Base-by-base conservation (phyloP, 1,140 invertebrate genomes). In the Ceratina australensis region DNA sequence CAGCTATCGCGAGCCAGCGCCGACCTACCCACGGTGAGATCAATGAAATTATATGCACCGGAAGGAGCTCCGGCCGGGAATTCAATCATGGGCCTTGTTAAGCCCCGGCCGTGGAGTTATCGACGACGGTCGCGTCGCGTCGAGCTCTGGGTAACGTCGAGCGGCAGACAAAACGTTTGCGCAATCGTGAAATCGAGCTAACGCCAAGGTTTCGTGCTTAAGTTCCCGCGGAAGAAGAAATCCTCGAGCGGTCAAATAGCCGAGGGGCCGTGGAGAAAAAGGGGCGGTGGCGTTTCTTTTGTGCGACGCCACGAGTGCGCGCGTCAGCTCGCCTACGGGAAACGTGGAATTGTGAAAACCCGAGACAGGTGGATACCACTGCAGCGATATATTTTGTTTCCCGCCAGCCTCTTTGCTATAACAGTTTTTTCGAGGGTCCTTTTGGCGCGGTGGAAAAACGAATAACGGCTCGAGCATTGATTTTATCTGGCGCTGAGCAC, bases 211-310 rank as follows among this genome's bases (percentile, higher is more conserved):
- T 56, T 78, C 73, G 78, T 77, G 74, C 67, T 71, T 4, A 71
- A 77, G 74, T 47, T 77, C 15, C 33, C 57, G 10, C 33, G 71
- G 59, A 76, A 49, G 59, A 76, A 49, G 75, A 77, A 77, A 69
- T 79, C 57, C 76, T 76, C 66, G 63, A 77, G 66, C 61, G 78
- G 78, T 80, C 78, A 64, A 80, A 64, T 13, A 72, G 49, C 63
- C 18, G 47, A n/a, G 52, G 57, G 18, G 54, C 20, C n/a, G 28
- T n/a, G n/a, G 16, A 18, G 28, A 1, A 1, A 24, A 33, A n/a
- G 13, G 10, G 13, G 24, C 18, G 13, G 10, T 10, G 13, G 56
- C 26, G 59, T 73, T 71, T 33, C 74, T 61, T 77, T 71, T 59
- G 52, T 24, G 26, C 28, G 10, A 20, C n/a, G 57, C n/a, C n/a